A percentile compares a stretch with the other conserved stretches of the same genome.
These are phyloP conservation scores for Eristalis intricaria DNA, from an alignment of 2,888 invertebrate species.

Conservation along the genomic window DNA sequence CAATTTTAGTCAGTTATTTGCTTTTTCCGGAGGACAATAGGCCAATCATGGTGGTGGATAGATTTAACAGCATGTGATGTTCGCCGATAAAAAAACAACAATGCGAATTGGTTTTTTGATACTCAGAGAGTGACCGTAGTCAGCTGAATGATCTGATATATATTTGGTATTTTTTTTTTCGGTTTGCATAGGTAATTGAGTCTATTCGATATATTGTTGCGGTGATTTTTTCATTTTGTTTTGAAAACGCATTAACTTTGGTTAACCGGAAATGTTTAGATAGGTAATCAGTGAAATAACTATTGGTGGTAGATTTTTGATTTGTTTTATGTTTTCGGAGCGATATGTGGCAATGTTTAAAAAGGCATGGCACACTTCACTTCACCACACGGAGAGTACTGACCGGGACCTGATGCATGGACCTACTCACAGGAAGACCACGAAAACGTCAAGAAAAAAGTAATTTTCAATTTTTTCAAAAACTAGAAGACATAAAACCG, in stretches of 20 bases:
- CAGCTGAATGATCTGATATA: background rate
- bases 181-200: background rate
- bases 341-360: too few relatives aligned
- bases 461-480: too few relatives aligned
- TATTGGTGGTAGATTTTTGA: background rate
- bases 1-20: slow-evolving; percentile 1
- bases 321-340: background rate
- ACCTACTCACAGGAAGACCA: too few relatives aligned
- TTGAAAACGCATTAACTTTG: background rate
- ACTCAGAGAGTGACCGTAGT: background rate
- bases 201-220: background rate
- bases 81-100: background rate
- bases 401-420: too few relatives aligned
- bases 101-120: background rate
- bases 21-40: background rate
- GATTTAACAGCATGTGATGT: background rate
- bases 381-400: too few relatives aligned
- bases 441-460: too few relatives aligned
- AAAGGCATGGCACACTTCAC: too few relatives aligned
- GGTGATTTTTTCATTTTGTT: background rate
- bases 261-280: background rate
- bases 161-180: background rate
- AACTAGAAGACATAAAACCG: too few relatives aligned
- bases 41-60: background rate
- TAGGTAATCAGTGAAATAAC: background rate